These are phyloP conservation scores for Ictalurus furcatus DNA, from an alignment of 2,113 vertebrate genomes.

Conservation along the genomic window DNA sequence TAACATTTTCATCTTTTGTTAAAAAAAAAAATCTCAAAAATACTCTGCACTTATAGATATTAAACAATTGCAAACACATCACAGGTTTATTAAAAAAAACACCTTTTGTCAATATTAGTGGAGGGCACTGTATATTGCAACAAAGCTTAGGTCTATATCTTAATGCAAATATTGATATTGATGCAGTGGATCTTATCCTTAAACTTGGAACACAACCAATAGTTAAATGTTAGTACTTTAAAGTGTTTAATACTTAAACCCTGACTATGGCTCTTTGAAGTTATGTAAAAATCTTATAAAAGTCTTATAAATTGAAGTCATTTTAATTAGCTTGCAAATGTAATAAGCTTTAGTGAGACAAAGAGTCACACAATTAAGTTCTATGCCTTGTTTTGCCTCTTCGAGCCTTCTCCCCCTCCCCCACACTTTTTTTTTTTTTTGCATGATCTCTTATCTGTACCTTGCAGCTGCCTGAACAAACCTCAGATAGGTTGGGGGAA, in stretches of 20 bases:
- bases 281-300: neutral
- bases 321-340: neutral
- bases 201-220: neutral
- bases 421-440: neutral
- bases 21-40: too few relatives aligned
- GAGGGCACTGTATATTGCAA: too few relatives aligned
- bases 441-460: conserved; percentile 48
- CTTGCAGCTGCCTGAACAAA: conserved; percentile 48
- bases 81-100: too few relatives aligned
- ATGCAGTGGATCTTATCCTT: neutral
- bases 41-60: too few relatives aligned
- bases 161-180: neutral
- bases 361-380: neutral
- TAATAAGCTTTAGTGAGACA: neutral
- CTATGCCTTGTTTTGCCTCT: neutral
- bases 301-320: neutral
- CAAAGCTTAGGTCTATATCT: neutral
- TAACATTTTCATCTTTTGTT: too few relatives aligned
- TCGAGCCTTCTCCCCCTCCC: neutral
- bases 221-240: neutral
- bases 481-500: conserved; percentile 30
- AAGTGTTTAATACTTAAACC: neutral
- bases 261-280: neutral
- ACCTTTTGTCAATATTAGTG: too few relatives aligned
- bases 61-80: too few relatives aligned